These are phyloP conservation scores for Spodoptera litura DNA, from an alignment of 1,140 invertebrate genomes.

Conservation along the genomic window DNA sequence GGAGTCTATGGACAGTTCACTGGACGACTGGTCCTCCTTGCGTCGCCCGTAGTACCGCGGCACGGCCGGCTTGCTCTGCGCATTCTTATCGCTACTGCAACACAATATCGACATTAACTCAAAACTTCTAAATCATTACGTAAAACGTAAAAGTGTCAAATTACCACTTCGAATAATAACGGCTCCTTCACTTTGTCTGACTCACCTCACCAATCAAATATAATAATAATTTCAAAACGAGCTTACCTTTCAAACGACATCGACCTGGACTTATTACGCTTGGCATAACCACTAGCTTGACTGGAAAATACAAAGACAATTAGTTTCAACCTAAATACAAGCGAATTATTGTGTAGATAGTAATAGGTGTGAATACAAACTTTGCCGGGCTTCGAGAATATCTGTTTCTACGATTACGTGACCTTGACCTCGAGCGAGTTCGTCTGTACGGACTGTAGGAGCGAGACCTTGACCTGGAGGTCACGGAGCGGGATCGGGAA, in stretches of 20 bases:
- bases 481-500: constrained; percentile 68
- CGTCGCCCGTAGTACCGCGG: constrained; percentile 82
- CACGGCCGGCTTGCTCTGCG: constrained; percentile 59
- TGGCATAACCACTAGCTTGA: constrained; percentile 67
- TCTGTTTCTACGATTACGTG: constrained; percentile 68
- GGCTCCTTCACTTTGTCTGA: constrained; percentile 6
- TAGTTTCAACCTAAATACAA: constrained; percentile 31
- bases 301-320: constrained; percentile 61
- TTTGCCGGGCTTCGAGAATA: constrained; percentile 71
- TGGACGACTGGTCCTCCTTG: constrained; percentile 82
- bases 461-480: constrained; percentile 65
- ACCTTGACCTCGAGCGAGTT: constrained; percentile 77
- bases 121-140: background rate
- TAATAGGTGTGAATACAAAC: constrained; percentile 65
- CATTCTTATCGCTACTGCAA: constrained; percentile 59
- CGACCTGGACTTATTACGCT: constrained; percentile 75
- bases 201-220: constrained; percentile 34
- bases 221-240: constrained; percentile 46
- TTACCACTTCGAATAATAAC: background rate
- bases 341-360: background rate
- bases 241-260: constrained; percentile 80
- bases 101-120: constrained; percentile 29
- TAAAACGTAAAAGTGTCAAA: background rate
- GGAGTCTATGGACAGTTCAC: constrained; percentile 80
- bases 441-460: constrained; percentile 51